Evolutionary conservation across 2,888 invertebrate genomes (phyloP).

Genomic region (Macroteleia sp.): DNA sequence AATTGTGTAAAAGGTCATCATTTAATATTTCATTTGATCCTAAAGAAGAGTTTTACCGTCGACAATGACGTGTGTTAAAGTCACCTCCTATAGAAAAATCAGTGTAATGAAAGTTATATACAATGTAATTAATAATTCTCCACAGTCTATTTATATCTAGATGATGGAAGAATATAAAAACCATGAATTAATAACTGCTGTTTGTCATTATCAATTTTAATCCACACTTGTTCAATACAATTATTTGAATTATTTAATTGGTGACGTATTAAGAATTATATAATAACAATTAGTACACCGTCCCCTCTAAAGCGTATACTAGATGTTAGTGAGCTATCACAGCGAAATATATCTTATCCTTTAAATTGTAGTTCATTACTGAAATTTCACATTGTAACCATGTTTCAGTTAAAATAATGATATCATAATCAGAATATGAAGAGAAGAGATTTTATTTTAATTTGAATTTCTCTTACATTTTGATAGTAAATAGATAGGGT

Average conservation of each 20-base stretch:
- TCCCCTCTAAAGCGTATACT: neutral
- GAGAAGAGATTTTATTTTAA: neutral
- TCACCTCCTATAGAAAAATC: neutral
- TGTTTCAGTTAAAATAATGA: slow-evolving; percentile 5
- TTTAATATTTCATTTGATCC: too few relatives aligned
- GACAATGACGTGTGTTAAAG: neutral
- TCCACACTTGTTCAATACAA: neutral
- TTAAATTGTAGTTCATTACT: neutral
- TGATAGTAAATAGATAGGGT: slow-evolving; percentile 5
- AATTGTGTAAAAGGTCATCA: too few relatives aligned
- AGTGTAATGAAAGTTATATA: neutral
- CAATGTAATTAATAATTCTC: neutral
- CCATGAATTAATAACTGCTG: neutral
- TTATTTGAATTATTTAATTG: neutral
- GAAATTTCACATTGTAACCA: neutral
- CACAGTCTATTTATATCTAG: neutral
- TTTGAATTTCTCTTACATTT: neutral
- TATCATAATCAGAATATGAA: neutral
- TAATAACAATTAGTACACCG: neutral
- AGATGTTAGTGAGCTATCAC: neutral
- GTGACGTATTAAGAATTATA: neutral
- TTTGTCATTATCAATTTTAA: neutral
- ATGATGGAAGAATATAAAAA: neutral
- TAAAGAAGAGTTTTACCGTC: neutral
- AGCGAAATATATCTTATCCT: neutral